Base-by-base conservation (phyloP, 2,888 invertebrate species). In the Drosophila antonietae region DNA sequence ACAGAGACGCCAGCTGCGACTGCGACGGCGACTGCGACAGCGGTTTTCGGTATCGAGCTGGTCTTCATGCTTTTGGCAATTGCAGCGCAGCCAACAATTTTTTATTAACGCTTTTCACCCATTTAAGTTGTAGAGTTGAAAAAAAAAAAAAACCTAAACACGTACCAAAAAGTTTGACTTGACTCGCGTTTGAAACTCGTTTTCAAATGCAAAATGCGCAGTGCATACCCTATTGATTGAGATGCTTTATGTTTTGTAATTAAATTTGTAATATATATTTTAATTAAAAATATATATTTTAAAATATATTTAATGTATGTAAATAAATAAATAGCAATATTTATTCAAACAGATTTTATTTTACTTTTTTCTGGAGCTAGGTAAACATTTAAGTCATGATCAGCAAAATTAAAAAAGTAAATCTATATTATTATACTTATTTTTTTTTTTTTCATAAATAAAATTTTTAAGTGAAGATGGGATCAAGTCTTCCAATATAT, bases 41-140 rank as follows among this genome's bases (percentile, higher is more conserved):
- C 15, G 62, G 20, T 73, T 73, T 63, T 60, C 43, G 58, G 61
- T 64, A 64, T 65, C 61, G 64, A 52, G 57, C 68, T 65, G 68
- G 76, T 61, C 80, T 64, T 61, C 52, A 23, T 58, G 55, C 58
- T 47, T 37, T 65, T 62, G 33, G 52, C 68, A 60, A 62, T 47
- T 66, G 69, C 76, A 68, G 46, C 43, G 23, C 28, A 44, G 49
- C 80, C 83, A 61, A 78, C 85, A 73, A 78, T 78, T 78, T 80
- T 83, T 82, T 80, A 68, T 84, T 75, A 68, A 65, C 76, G 74
- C 81, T 83, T 83, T 83, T 80, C 85, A 78, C 79, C 83, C 75
- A 83, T 85, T 85, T 78, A 71, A 72, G 73, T 66, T 59, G 68
- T 63, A 70, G 67, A 51, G 51, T 18, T 18, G 39, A 18, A 80